phyloP scores from a whole-genome alignment of 2,113 vertebrate genomes.

The Oriolus oriolus region DNA sequence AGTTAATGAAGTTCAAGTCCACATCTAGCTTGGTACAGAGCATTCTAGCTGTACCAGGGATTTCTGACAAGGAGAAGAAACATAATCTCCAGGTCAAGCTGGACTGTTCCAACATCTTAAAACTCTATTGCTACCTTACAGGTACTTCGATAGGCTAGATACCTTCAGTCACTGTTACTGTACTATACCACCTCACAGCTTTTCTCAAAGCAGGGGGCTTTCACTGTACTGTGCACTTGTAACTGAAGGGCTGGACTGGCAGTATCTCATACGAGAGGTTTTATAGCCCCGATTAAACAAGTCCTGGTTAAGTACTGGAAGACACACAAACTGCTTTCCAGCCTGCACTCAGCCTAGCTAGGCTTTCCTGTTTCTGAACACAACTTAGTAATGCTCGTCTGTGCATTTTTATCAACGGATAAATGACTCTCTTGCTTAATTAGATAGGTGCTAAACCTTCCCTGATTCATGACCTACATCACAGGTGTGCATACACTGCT shows the following conservation, averaged over 20 bases:
- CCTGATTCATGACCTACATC: background rate
- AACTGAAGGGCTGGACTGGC: background rate
- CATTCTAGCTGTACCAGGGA: background rate
- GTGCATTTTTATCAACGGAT: background rate
- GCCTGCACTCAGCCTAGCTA: background rate
- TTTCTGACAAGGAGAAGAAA: background rate
- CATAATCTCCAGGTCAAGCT: background rate
- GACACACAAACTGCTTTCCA: background rate
- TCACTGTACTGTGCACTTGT: background rate
- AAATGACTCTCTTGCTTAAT: background rate
- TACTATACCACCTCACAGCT: background rate
- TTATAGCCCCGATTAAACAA: background rate
- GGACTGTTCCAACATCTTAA: background rate
- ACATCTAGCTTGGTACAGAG: background rate
- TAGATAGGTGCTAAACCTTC: background rate
- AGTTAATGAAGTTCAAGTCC: background rate
- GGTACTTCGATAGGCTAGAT: background rate
- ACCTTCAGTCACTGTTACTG: background rate
- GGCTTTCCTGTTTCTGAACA: background rate
- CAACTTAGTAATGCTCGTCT: background rate
- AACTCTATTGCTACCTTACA: background rate
- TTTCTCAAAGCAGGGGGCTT: background rate
- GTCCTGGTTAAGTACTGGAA: background rate
- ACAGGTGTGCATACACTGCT: background rate
- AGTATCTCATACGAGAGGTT: background rate